These are phyloP conservation scores for Agrochola circellaris DNA, from an alignment of 2,888 invertebrate species.

Conservation along the genomic window DNA sequence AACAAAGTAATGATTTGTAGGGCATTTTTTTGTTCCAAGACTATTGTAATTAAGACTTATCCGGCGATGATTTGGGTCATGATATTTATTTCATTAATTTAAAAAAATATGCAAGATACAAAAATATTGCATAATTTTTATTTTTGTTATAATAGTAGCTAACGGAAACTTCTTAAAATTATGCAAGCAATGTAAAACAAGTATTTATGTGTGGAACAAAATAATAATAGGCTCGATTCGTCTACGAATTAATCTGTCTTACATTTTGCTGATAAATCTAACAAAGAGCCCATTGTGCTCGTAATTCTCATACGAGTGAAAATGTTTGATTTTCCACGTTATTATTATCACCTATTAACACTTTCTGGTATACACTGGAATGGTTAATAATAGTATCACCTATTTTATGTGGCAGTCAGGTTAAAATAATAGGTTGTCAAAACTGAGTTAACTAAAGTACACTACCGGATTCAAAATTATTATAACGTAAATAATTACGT, in stretches of 20 bases:
- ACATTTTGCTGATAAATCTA: slow-evolving; percentile 46
- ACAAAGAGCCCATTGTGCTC: slow-evolving; percentile 58
- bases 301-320: slow-evolving; percentile 60
- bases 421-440: neutral
- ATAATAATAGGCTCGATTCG: slow-evolving; percentile 29
- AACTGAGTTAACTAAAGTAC: neutral
- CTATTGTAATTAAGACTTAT: neutral
- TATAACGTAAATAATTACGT: too few species aligned
- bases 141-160: neutral
- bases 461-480: neutral
- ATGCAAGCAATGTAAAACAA: slow-evolving; percentile 11
- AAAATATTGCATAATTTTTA: too few species aligned
- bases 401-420: neutral
- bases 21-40: neutral
- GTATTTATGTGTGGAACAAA: slow-evolving; percentile 10
- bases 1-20: neutral
- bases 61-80: neutral
- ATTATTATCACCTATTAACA: slow-evolving; percentile 38
- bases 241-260: slow-evolving; percentile 32
- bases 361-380: slow-evolving; percentile 36
- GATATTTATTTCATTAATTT: neutral
- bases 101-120: too few species aligned
- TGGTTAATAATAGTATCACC: slow-evolving; percentile 6
- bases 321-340: slow-evolving; percentile 57
- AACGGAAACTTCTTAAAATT: neutral